Evolutionary conservation across 2,113 vertebrate species (phyloP).

Genomic region (Tachysurus fulvidraco): DNA sequence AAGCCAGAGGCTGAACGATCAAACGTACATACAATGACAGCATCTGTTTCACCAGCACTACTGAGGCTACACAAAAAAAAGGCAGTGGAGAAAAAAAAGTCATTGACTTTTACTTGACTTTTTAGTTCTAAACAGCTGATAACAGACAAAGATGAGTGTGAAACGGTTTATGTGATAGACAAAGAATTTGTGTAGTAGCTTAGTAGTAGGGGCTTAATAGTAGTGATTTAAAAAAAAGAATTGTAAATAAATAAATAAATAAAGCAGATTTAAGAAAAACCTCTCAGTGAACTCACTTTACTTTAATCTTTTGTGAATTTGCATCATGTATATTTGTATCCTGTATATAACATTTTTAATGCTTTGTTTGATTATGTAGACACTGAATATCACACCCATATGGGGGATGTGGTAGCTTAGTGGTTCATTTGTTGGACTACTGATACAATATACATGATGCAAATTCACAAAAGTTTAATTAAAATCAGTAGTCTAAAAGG

Average conservation of each 20-base stretch:
- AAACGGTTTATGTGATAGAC: not conserved
- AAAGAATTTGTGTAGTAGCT: not conserved
- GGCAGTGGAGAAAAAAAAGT: constrained; percentile 13
- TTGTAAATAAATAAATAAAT: too few species aligned
- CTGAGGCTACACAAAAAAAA: constrained; percentile 48
- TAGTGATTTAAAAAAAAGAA: not conserved
- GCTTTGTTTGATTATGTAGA: not conserved
- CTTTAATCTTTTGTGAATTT: not conserved
- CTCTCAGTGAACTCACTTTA: not conserved
- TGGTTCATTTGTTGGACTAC: too few species aligned
- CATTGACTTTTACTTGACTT: constrained; percentile 33
- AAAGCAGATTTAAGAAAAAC: not conserved
- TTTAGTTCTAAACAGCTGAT: constrained; percentile 38
- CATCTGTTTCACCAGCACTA: constrained; percentile 58
- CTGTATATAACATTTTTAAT: not conserved
- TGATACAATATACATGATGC: too few species aligned
- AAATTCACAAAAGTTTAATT: too few species aligned
- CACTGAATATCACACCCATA: not conserved
- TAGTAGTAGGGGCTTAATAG: too few species aligned
- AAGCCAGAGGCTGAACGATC: constrained; percentile 47
- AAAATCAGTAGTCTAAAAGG: too few species aligned
- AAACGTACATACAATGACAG: constrained; percentile 60
- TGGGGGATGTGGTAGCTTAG: too few species aligned
- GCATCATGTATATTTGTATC: not conserved
- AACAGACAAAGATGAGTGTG: not conserved